Base-by-base conservation (phyloP, 2,797 vertebrate genomes). In the Catostomus latipinnis region DNA sequence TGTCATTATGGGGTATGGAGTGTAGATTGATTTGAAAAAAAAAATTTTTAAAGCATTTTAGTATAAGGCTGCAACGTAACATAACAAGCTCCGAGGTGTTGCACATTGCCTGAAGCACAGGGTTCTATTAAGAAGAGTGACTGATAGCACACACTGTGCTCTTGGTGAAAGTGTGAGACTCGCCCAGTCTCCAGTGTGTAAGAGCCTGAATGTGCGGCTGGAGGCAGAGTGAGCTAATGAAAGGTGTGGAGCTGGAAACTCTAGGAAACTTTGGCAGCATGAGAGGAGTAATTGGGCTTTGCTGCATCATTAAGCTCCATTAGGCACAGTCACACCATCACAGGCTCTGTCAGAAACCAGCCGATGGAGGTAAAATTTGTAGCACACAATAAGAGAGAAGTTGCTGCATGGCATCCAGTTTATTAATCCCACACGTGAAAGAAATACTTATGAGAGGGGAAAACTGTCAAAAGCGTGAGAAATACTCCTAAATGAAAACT, bases 261-360 rank as follows among this genome's bases (percentile, higher is more conserved):
- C 80, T 45, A 60, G 66, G 74, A 76, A 84, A 82, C 81, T 74
- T 67, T 57, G 1, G 70, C 78, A 84, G 85, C 77, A 82, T 48
- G 76, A 78, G 78, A 84, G 72, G 66, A 76, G 66, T 88, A 86
- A 90, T 76, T 83, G 75, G 80, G 34, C 77, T 66, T 84, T 62
- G 61, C 78, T 62, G 73, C 69, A 88, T 85, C 84, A 87, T 87
- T 88, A 86, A 69, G 67, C 78, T 71, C 82, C 10, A 78, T 84
- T 87, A 84, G 63, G 62, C 54, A 76, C 54, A 79, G 61, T 71
- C 80, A 67, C 53, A 67, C 61, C 62, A 79, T 73, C 74, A 81
- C 61, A 80, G 48, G 74, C 13, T 82, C 61, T 16, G 53, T 84
- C 62, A 63, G 56, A 63, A 69, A 48, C 74, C 52, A 60, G 34